Evolutionary conservation across 2,888 invertebrate species (phyloP).

Genomic region (Lasioglossum zephyrum): DNA sequence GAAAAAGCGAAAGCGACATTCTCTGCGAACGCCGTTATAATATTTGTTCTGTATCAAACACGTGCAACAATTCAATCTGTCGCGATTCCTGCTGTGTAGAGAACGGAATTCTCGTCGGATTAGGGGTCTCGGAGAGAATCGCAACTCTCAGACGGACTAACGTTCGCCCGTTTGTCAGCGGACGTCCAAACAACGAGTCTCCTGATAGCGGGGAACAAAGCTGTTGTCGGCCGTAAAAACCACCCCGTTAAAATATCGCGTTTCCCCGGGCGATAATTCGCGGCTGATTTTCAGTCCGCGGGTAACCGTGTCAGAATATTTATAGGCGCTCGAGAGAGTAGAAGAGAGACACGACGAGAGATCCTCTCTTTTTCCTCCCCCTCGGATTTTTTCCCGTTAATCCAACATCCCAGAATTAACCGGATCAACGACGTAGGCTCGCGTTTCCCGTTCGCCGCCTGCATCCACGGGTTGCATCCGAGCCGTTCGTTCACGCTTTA

Average conservation of each 20-base stretch:
- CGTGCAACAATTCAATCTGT: background rate
- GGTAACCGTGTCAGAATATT: background rate
- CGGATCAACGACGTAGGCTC: constrained; percentile 45
- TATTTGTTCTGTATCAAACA: background rate
- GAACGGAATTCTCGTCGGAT: background rate
- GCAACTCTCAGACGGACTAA: background rate
- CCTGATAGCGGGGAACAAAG: constrained; percentile 21
- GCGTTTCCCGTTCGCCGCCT: constrained; percentile 52
- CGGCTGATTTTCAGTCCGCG: background rate
- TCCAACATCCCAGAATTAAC: constrained; percentile 50
- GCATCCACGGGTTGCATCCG: constrained; percentile 50
- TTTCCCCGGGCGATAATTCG: constrained; percentile 9
- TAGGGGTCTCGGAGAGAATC: background rate
- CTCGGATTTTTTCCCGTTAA: background rate
- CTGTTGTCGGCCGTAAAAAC: background rate
- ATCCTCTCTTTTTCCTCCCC: background rate
- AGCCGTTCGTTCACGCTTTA: constrained; percentile 77
- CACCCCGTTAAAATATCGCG: constrained; percentile 24
- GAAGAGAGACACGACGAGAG: constrained; percentile 19
- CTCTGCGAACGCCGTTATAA: background rate
- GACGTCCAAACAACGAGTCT: constrained; percentile 11
- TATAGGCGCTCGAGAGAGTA: background rate
- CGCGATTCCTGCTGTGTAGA: background rate
- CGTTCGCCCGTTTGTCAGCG: background rate
- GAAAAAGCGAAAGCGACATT: background rate